These are phyloP conservation scores for Novumbra hubbsi DNA, from an alignment of 2,797 vertebrate species.

Conservation along the genomic window DNA sequence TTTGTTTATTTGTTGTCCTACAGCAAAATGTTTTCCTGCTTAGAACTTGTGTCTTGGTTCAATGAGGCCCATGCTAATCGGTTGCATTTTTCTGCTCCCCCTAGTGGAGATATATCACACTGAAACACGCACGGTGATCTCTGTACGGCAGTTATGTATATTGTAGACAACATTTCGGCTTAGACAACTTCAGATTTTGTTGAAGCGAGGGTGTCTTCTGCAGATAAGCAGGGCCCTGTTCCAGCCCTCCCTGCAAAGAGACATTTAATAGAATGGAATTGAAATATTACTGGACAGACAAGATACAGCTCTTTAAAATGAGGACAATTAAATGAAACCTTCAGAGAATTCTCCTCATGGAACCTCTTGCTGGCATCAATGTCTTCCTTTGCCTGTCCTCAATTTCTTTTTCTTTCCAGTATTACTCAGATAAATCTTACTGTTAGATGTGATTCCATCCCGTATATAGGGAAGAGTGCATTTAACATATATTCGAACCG, in stretches of 20 bases:
- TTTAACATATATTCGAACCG: background rate
- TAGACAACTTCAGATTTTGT: too few species aligned
- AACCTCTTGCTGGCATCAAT: background rate
- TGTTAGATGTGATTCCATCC: background rate
- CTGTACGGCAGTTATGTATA: background rate
- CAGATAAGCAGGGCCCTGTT: background rate
- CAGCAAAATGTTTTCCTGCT: too few species aligned
- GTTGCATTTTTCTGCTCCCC: too few species aligned
- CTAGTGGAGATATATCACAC: too few species aligned
- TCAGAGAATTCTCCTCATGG: background rate
- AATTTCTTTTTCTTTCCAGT: background rate
- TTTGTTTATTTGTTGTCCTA: too few species aligned
- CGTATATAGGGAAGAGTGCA: background rate
- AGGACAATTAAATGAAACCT: background rate
- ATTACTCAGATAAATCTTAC: background rate
- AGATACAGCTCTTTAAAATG: background rate
- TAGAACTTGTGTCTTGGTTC: too few species aligned
- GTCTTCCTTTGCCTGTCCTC: background rate
- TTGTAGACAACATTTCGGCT: background rate
- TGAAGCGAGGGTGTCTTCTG: too few species aligned
- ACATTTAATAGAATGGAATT: background rate
- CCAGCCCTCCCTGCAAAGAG: background rate
- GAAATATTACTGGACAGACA: background rate
- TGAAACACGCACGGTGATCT: too few species aligned
- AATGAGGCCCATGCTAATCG: too few species aligned